Evolutionary conservation across 2,113 vertebrate genomes (phyloP).

Genomic region (Platysteira castanea): DNA sequence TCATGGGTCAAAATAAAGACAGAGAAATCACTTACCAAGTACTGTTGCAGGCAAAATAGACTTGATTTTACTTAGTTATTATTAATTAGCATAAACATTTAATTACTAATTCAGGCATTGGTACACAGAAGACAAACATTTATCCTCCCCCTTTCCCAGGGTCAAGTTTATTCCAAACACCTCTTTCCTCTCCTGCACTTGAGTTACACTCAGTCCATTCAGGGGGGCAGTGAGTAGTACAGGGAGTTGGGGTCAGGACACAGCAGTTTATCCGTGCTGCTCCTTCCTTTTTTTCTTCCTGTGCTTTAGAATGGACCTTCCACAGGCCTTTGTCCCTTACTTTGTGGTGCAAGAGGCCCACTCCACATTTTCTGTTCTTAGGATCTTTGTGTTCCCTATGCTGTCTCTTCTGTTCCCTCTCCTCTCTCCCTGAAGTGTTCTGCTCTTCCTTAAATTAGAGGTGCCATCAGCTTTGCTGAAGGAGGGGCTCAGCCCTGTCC

Average conservation of each 20-base stretch:
- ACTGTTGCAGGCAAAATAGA: not conserved
- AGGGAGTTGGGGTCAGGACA: not conserved
- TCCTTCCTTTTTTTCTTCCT: not conserved
- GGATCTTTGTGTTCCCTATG: rapidly evolving
- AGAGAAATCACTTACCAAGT: not conserved
- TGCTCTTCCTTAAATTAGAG: not conserved
- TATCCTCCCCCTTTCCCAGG: not conserved
- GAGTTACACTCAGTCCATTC: not conserved
- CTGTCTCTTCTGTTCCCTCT: not conserved
- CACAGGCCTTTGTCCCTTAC: not conserved
- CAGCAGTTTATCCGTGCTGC: not conserved
- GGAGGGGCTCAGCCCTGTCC: not conserved
- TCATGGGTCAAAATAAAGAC: not conserved
- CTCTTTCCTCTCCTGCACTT: rapidly evolving
- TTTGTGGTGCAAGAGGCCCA: not conserved
- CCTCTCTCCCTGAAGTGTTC: not conserved
- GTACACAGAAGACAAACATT: not conserved
- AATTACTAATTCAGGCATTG: not conserved
- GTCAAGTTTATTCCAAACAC: not conserved
- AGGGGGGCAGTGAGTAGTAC: not conserved
- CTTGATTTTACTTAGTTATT: not conserved
- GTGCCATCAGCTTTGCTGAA: not conserved
- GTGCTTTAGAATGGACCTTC: not conserved
- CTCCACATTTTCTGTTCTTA: not conserved
- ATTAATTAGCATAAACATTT: not conserved